Evolutionary conservation across 1,140 invertebrate species (phyloP).

Genomic region (Drosophila miranda): DNA sequence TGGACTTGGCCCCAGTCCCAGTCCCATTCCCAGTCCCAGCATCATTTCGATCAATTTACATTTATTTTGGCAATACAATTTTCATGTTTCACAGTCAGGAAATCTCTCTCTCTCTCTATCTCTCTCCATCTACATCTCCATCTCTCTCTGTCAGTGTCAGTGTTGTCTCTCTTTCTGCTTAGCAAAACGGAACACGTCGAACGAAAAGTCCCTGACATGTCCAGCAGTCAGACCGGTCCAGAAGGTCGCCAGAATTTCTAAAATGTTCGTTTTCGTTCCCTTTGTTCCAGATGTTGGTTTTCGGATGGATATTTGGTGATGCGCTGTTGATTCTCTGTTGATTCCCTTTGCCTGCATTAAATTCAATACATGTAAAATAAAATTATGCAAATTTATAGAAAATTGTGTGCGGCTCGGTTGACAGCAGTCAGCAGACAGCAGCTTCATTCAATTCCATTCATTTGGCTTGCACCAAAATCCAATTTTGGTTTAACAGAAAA

Average conservation of each 20-base stretch:
- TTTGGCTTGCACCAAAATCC: constrained; percentile 23
- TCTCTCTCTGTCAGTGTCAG: constrained; percentile 1
- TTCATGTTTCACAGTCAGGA: constrained; percentile 42
- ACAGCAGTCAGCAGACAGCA: constrained; percentile 12
- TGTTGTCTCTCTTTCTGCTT: constrained; percentile 10
- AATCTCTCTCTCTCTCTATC: not conserved
- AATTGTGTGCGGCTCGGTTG: constrained; percentile 31
- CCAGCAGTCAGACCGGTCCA: constrained; percentile 1
- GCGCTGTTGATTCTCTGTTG: constrained; percentile 7
- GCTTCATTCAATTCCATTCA: constrained; percentile 16
- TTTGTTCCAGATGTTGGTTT: constrained; percentile 43
- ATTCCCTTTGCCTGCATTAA: constrained; percentile 27
- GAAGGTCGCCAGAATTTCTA: constrained; percentile 26
- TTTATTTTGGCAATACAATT: constrained; percentile 42
- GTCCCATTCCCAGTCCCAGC: not conserved
- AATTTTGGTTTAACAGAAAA: constrained; percentile 38
- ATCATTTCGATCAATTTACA: constrained; percentile 41
- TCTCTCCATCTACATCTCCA: too few species aligned
- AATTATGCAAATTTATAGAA: constrained; percentile 64
- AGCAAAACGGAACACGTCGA: constrained; percentile 40
- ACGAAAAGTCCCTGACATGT: constrained; percentile 27
- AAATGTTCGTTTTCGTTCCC: constrained; percentile 20
- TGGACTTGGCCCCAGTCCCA: constrained; percentile 25
- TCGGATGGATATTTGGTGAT: constrained; percentile 18
- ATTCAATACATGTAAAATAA: constrained; percentile 63